Base-by-base conservation (phyloP, 2,113 vertebrate species). In the Damaliscus lunatus region DNA sequence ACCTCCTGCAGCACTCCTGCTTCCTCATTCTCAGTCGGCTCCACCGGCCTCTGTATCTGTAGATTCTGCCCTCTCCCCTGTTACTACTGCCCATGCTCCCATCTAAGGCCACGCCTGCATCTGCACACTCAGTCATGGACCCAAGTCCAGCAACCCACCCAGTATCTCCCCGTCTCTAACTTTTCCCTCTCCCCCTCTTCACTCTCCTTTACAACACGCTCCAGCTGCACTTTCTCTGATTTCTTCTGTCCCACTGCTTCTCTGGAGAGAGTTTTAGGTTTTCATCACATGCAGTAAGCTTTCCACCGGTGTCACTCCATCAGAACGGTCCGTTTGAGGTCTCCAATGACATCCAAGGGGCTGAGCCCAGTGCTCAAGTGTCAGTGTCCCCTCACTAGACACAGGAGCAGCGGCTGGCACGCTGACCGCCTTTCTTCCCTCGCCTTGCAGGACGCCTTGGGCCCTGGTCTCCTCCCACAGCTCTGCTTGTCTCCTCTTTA, bases 261-360 rank as follows among this genome's bases (percentile, higher is more conserved):
- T 17, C 33, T 52, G 31, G 78, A 81, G 10, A 52, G 78, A n/a
- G 78, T 29, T 6, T 10, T 9, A 31, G 50, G 50, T 14, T 36
- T 36, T 36, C 78, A 89, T 50, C n/a, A 7, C 10, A 59, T 12
- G 7, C 80, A 59, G 53, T 3, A 5, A 59, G 53, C 55, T 19
- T 19, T 85, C 11, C 86, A 93, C 36, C 36, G 3, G 33, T 12
- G 53, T 23, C 13, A 8, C 71, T 33, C 82, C 31, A 36, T 23
- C 29, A 64, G 25, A n/a, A 8, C 36, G 55, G 33, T 3, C 3
- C 23, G 48, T 43, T 9, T 29, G 40, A 16, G 15, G 52, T n/a
- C 25, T 14, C 67, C n/a, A 33, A 6, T 11, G n/a, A 29, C 6
- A 40, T 7, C 19, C 3, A 7, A 0, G 8, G 14, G 17, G 14